Base-by-base conservation (phyloP, 2,113 vertebrate species). In the Etheostoma cragini region DNA sequence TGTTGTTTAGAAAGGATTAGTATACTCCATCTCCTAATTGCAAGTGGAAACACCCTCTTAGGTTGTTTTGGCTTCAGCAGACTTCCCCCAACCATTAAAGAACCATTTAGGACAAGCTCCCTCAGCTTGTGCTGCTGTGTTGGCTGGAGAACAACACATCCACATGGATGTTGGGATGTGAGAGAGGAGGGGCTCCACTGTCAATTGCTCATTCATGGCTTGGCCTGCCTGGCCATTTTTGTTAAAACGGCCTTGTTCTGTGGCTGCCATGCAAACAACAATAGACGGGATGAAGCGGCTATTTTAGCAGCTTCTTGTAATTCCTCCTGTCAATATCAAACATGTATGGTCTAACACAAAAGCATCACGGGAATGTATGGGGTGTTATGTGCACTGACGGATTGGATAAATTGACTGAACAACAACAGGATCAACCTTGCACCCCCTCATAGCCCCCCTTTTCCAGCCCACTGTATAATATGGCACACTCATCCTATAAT, bases 141-240 rank as follows among this genome's bases (percentile, higher is more conserved):
- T 35, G 13, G 22, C 65, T 50, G 61, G 46, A 64, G 69, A 82
- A 82, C 86, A 88, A 87, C 85, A 90, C 69, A 61, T 67, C 67
- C 84, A 85, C 84, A 88, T 85, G 84, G 72, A 87, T 46, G 12
- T 66, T 54, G 52, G 54, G 70, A 46, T 75, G 69, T 72, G 67
- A 73, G 66, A 84, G 83, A 49, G 83, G 80, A 87, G 88, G 85
- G 83, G 87, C 76, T 84, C 65, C 64, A 21, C 74, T 88, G 87
- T 84, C 83, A 87, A 42, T 77, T 76, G 80, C 91, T 91, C 92
- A 88, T 91, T 92, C 91, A 90, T 85, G 72, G 72, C 81, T 88
- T 78, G 46, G 80, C 62, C 84, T 87, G 82, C 65, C 58, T 91
- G 87, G 88, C 88, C 88, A 89, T 93, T 84, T 93, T 90, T 86